Percentiles rank a stretch among this genome's conserved stretches.
Conservation (phyloP, 2,888 invertebrate genomes). For the Dryadula phaetusa region DNA sequence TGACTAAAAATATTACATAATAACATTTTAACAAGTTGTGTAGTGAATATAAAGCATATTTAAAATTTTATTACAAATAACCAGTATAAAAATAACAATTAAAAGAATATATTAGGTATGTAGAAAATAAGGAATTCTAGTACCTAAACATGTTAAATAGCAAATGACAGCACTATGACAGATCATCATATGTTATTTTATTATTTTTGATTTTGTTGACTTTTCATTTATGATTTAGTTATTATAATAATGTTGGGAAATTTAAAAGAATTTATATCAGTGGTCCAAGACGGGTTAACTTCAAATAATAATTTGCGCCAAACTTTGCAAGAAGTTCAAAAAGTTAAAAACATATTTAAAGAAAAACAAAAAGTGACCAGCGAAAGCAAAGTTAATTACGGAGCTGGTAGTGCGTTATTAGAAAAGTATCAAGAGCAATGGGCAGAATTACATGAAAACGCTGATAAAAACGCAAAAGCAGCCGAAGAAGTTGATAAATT, state of each 20-base stretch:
- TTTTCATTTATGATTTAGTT: constrained; percentile 23
- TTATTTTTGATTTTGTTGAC: constrained; percentile 13
- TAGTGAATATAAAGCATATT: too few species aligned
- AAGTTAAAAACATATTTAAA: constrained; percentile 73
- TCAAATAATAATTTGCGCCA: constrained; percentile 73
- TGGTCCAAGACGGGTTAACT: constrained; percentile 75
- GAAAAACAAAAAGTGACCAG: constrained; percentile 66
- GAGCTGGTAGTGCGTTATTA: constrained; percentile 88
- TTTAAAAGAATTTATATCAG: constrained; percentile 77
- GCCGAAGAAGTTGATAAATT: constrained; percentile 82
- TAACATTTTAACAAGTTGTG: too few species aligned
- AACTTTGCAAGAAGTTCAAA: constrained; percentile 76
- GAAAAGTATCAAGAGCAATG: constrained; percentile 89
- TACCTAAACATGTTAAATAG: neutral
- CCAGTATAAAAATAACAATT: too few species aligned
- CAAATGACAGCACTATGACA: constrained; percentile 23
- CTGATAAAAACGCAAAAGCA: constrained; percentile 87
- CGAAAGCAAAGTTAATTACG: constrained; percentile 75
- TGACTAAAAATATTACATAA: too few species aligned
- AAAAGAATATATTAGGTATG: too few species aligned
- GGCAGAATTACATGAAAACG: constrained; percentile 87
- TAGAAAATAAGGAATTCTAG: too few species aligned
- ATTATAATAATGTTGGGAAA: constrained; percentile 71
- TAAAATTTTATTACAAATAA: too few species aligned
- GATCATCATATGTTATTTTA: constrained; percentile 25